Evolutionary conservation across 2,888 invertebrate species (phyloP), one percentile per base, ranked within the genome.

Genomic region (Dichetophora obliterata): DNA sequence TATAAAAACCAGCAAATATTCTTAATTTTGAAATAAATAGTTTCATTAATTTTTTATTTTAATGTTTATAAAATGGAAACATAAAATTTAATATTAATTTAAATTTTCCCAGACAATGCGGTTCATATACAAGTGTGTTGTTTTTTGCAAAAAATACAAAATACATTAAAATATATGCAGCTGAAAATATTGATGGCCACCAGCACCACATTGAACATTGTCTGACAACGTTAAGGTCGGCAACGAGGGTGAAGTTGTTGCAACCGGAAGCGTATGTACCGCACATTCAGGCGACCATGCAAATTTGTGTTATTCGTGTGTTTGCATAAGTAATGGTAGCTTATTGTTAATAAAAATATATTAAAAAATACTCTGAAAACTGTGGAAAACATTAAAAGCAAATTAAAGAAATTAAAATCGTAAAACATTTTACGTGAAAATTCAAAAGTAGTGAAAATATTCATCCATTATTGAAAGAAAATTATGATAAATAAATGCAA

Each of bases 1-100:
- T 16, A 54, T 22, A 19, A 19, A 54, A 54, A 6, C 19, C 19
- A 22, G 22, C 5, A 19, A 54, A 19, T 54, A 54, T 54, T 54
- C 0, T 19, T 16, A 19, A 5, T 2, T 1, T 54, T 54, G 0
- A 19, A 54, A 54, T 8, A 43, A 19, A 19, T 19, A 2, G 1
- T n/a, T 54, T 54, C n/a, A 22, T 22, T 19, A 54, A 54, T 54
- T 54, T 54, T 54, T 54, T 9, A 54, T 19, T n/a, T 54, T 8
- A 63, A 19, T 37, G 37, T 16, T 63, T 34, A 63, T 63, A 9
- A 63, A 34, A 27, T 59, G 43, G 22, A 27, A 59, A 27, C 27
- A 24, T 31, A 63, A 27, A 63, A 31, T 63, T 31, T 34, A 37
- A 63, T 63, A 63, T 63, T 63, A 34, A 63, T 63, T 27, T 37